Evolutionary conservation across 2,888 invertebrate genomes (phyloP), one percentile per base, ranked within the genome.

Genomic region (Teinopalpus imperialis): DNA sequence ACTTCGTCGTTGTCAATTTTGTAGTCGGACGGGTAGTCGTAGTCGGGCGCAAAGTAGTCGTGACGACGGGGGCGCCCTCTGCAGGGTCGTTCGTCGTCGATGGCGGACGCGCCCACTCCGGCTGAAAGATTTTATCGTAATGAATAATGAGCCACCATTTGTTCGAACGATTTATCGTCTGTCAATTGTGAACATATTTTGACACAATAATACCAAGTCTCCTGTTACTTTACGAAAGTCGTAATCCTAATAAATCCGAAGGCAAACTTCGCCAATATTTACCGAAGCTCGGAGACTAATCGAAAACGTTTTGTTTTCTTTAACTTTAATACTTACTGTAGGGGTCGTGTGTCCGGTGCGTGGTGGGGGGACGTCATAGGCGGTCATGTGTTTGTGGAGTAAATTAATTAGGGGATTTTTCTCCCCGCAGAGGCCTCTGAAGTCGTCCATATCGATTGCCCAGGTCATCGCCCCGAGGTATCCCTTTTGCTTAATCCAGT

Each of bases 391-490:
- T 13, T 92, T 90, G 61, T 94, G 80, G 34, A 97, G 81, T 39
- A 95, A 90, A 49, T 93, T 92, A 52, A 94, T 93, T 5, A 97
- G 79, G 0, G 93, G 90, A 72, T 97, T 95, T 62, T 91, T 90
- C 0, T 91, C 90, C 0, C 97, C 97, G 62, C 97, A 97, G 1
- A 95, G 69, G 0, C 96, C 96, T 46, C 91, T 90, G 71, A 96
- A 97, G 73, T 97, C 97, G 48, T 97, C 97, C 96, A 97, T 96
- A 57, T 95, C 95, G 32, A 97, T 93, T 13, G 97, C 97, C 97
- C 97, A 97, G 9, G 93, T 94, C 97, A 97, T 97, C 0, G 95
- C 96, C 0, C 97, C 97, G 0, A 93, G 93, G 56, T 86, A 86
- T 0, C 96, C 95, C 70, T 94, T 95, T 43, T 91, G 65, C 68